Percentiles rank a stretch among this genome's conserved stretches.
These are phyloP conservation scores for Marisa cornuarietis DNA, from an alignment of 1,140 invertebrate genomes.

Conservation along the genomic window DNA sequence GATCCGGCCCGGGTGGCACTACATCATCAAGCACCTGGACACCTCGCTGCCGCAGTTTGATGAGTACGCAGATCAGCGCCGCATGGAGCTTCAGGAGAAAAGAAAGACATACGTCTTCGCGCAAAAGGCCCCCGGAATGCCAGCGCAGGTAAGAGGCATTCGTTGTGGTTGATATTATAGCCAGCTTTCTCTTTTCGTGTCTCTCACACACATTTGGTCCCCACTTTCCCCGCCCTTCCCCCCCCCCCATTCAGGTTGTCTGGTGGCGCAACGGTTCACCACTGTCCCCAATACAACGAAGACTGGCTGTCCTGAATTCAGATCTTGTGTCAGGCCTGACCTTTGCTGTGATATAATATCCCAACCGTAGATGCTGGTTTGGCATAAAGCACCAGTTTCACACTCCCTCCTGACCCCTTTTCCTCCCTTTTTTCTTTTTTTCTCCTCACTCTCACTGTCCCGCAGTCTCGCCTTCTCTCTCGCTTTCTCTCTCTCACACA, in stretches of 20 bases:
- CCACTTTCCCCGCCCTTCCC: background rate
- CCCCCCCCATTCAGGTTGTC: too few species aligned
- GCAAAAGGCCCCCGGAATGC: slow-evolving; percentile 60
- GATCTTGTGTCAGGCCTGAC: too few species aligned
- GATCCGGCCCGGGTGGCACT: slow-evolving; percentile 63
- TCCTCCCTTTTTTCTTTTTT: too few species aligned
- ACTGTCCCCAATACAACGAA: background rate
- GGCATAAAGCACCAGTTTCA: background rate
- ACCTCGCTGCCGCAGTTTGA: slow-evolving; percentile 67
- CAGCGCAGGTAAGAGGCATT: slow-evolving; percentile 63
- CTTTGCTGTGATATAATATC: too few species aligned
- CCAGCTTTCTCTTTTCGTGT: slow-evolving; percentile 6
- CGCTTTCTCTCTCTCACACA: background rate
- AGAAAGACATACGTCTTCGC: slow-evolving; percentile 57
- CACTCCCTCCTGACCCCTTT: background rate
- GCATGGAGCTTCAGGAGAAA: slow-evolving; percentile 63
- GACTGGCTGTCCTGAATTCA: too few species aligned
- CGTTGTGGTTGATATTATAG: background rate
- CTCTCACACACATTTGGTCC: background rate
- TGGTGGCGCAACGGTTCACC: too few species aligned
- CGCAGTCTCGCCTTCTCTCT: background rate
- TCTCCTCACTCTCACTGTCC: background rate
- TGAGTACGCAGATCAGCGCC: slow-evolving; percentile 57
- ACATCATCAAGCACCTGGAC: slow-evolving; percentile 65
- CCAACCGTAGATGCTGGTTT: too few species aligned